Percentiles rank a stretch among this genome's conserved stretches.
Evolutionary conservation across 2,888 invertebrate species (phyloP).

Genomic region (Eledone cirrhosa): DNA sequence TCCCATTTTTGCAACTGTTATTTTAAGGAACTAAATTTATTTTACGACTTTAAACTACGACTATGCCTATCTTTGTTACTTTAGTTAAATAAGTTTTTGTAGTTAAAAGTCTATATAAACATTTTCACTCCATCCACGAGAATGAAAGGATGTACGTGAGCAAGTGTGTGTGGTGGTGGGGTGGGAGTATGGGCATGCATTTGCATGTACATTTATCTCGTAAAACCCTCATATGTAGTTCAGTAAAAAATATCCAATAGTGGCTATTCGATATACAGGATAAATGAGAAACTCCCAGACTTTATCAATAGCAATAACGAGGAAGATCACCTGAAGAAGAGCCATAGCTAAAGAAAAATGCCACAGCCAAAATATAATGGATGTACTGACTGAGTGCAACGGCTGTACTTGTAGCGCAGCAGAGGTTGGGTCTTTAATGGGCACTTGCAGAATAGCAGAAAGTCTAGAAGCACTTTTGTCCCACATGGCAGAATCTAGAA

Average conservation of each 20-base stretch:
- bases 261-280: slow-evolving; percentile 49
- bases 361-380: slow-evolving; percentile 52
- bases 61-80: too few species aligned
- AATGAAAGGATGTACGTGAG: too few species aligned
- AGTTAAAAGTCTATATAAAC: too few species aligned
- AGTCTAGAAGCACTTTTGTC: slow-evolving; percentile 46
- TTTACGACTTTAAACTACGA: too few species aligned
- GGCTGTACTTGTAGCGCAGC: slow-evolving; percentile 44
- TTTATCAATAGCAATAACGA: slow-evolving; percentile 52
- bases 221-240: slow-evolving; percentile 40
- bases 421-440: background rate
- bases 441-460: slow-evolving; percentile 14
- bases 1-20: too few species aligned
- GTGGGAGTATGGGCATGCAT: too few species aligned
- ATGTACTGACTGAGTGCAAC: slow-evolving; percentile 48
- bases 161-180: too few species aligned
- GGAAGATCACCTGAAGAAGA: slow-evolving; percentile 46
- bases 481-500: slow-evolving; percentile 51
- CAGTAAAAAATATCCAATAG: slow-evolving; percentile 41
- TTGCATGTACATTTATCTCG: slow-evolving; percentile 21
- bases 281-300: slow-evolving; percentile 54
- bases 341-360: slow-evolving; percentile 51
- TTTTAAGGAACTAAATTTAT: too few species aligned
- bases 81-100: too few species aligned
- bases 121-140: too few species aligned